Conservation (phyloP, 1,140 invertebrate species). For the Linepithema humile region DNA sequence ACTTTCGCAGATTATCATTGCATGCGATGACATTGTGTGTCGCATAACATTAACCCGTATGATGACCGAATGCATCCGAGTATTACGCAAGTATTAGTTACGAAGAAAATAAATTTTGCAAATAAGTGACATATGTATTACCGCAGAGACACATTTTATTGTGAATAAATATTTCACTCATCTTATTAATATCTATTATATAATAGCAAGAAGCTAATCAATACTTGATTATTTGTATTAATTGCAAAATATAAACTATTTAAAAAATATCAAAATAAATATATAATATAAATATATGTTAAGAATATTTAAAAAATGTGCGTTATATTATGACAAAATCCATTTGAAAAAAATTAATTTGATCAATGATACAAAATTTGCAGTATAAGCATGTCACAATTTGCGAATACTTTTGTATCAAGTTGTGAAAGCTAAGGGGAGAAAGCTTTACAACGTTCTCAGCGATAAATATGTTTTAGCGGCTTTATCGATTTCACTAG, state of each 20-base stretch:
- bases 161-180: neutral
- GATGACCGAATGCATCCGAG: neutral
- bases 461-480: conserved; percentile 54
- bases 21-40: no score
- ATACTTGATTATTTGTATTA: neutral
- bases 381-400: neutral
- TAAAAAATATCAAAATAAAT: neutral
- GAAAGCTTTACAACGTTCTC: conserved; percentile 24
- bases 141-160: neutral
- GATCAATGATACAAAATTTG: neutral
- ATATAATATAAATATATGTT: neutral
- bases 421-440: neutral
- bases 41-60: conserved; percentile 19
- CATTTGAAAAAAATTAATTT: neutral
- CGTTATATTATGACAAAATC: neutral
- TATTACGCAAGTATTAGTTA: neutral
- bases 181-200: neutral
- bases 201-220: neutral
- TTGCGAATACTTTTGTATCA: neutral
- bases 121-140: neutral
- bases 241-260: neutral
- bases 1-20: conserved; percentile 33
- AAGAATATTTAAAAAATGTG: no score
- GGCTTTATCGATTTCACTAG: conserved; percentile 68
- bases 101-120: neutral